phyloP scores from a whole-genome alignment of 2,113 vertebrate genomes.

The Diadophis punctatus region DNA sequence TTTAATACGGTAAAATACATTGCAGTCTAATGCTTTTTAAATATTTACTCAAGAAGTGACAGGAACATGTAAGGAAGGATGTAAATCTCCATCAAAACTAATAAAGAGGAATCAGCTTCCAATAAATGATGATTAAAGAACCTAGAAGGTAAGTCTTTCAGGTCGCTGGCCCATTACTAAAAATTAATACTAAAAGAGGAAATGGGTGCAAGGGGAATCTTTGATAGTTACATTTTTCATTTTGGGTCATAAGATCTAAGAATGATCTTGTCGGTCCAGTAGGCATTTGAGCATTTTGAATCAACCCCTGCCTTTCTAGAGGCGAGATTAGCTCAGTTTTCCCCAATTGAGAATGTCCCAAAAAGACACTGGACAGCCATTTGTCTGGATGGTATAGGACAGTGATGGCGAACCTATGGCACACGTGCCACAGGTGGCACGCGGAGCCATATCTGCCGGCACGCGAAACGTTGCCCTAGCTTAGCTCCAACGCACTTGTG shows the following conservation, averaged over 20 bases:
- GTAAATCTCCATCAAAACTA: neutral
- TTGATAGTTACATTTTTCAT: neutral
- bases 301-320: neutral
- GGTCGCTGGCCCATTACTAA: neutral
- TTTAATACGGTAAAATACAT: constrained; percentile 43
- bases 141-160: neutral
- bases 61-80: neutral
- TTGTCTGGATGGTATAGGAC: neutral
- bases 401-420: too few relatives aligned
- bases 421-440: too few relatives aligned
- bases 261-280: neutral
- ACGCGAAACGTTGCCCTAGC: too few relatives aligned
- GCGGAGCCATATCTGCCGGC: too few relatives aligned
- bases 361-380: neutral
- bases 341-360: neutral
- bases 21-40: constrained; percentile 50
- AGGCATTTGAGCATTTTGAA: neutral
- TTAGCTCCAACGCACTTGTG: too few relatives aligned
- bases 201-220: neutral
- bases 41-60: constrained; percentile 39
- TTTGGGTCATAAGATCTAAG: neutral
- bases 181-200: neutral
- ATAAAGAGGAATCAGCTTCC: neutral
- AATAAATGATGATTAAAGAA: neutral
- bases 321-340: neutral